Base-by-base conservation (phyloP, 2,797 vertebrate genomes). In the Cryptoprocta ferox region DNA sequence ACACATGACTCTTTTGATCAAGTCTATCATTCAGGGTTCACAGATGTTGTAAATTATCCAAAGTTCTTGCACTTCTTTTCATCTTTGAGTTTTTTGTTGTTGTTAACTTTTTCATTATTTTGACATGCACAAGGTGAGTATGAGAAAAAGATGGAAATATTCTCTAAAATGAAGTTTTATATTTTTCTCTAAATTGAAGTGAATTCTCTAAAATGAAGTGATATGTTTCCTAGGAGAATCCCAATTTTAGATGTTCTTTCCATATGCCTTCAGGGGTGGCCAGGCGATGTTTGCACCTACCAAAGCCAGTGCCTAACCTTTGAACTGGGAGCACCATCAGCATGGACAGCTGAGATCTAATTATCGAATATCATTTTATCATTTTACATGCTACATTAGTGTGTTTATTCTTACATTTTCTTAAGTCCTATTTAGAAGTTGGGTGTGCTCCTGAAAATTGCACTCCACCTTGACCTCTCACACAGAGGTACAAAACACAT, bases 51-150 rank as follows among this genome's bases (percentile, higher is more conserved):
- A 78, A 95, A 50, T 91, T 95, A 82, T 42, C 66, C 61, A 90
- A 39, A 96, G n/a, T 35, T 92, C 65, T 90, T 87, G 50, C 71
- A 30, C 59, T 95, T 86, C 37, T 24, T 94, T 71, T 28, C n/a
- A 71, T 81, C 28, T 94, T 81, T 91, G 18, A 93, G 11, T 45
- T 86, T 45, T 65, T 88, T 65, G 28, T 45, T 56, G 24, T 82
- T 83, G 26, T 81, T 93, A 76, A 45, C 15, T 50, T 92, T 91
- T 89, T 6, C 15, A 63, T 86, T 86, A 65, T 80, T 79, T 94
- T 95, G 65, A 88, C 53, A 68, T 92, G 88, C 84, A 65, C 12
- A 89, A 79, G 30, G 14, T 32, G 68, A 95, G 21, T 71, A 53
- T 48, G 26, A 91, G n/a, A 63, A 90, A 76, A 91, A 65, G 30